Evolutionary conservation across 2,888 invertebrate genomes (phyloP).

Genomic region (Amiota mariae): DNA sequence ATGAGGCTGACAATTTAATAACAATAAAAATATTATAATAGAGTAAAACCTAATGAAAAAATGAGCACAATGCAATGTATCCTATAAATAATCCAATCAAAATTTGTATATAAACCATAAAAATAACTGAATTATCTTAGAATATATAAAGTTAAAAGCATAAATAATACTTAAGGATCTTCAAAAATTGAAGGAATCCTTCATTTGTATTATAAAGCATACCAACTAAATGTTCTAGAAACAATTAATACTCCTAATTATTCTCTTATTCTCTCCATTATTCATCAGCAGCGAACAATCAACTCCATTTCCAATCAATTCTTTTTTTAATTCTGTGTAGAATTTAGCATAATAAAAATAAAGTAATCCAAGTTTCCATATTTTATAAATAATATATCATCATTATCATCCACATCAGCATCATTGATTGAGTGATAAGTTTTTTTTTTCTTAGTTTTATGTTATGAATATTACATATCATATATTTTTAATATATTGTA

Average conservation of each 20-base stretch:
- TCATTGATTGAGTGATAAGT: too few relatives aligned
- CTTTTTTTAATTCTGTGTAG: background rate
- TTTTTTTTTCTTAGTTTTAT: background rate
- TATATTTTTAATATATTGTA: conserved; percentile 29
- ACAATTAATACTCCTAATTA: too few relatives aligned
- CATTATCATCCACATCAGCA: background rate
- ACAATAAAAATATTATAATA: conserved; percentile 21
- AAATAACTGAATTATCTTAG: too few relatives aligned
- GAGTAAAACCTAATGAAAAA: conserved; percentile 34
- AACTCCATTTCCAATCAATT: conserved; percentile 8
- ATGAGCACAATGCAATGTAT: conserved; percentile 71
- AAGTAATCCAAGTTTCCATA: too few relatives aligned
- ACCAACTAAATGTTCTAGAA: too few relatives aligned
- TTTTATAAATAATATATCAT: too few relatives aligned
- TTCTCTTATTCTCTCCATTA: background rate
- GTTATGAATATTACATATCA: conserved; percentile 61
- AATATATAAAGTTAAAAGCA: too few relatives aligned
- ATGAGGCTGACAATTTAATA: too few relatives aligned
- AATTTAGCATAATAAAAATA: too few relatives aligned
- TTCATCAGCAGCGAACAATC: conserved; percentile 19
- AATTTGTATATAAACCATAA: conserved; percentile 3
- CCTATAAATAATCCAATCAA: conserved; percentile 57
- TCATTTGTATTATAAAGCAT: too few relatives aligned
- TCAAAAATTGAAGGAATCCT: too few relatives aligned
- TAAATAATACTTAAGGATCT: too few relatives aligned